These are phyloP conservation scores for sheep (Ovis aries) DNA, from an alignment of 2,113 vertebrate genomes.

Conservation along the genomic window DNA sequence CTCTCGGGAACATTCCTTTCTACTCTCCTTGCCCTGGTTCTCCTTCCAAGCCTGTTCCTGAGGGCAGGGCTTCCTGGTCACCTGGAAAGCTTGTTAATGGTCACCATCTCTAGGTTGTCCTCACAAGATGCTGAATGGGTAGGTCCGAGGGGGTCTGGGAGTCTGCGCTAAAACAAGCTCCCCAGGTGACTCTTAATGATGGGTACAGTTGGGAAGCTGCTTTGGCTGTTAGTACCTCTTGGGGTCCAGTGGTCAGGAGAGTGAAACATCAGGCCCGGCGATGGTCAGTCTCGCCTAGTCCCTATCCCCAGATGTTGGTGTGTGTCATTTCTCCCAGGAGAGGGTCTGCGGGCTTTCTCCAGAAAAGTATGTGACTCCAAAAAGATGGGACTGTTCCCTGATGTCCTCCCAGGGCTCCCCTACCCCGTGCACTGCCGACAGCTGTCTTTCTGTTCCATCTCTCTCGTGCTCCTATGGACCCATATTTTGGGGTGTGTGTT, in stretches of 20 bases:
- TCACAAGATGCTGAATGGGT: not conserved
- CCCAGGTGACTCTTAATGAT: not conserved
- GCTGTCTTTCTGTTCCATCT: not conserved
- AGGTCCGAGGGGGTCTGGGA: not conserved
- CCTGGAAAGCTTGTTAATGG: not conserved
- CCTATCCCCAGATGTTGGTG: not conserved
- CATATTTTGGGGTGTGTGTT: not conserved
- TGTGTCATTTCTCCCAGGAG: not conserved
- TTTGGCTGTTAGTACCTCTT: not conserved
- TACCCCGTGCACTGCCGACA: accelerated
- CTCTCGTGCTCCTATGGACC: not conserved
- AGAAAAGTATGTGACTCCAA: not conserved
- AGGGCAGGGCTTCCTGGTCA: no score
- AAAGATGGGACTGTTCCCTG: not conserved
- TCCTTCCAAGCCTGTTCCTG: not conserved
- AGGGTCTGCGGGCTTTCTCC: not conserved
- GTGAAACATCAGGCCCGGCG: accelerated
- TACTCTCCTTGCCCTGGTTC: not conserved
- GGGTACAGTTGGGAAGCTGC: not conserved
- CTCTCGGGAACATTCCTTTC: not conserved
- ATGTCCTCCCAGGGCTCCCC: not conserved
- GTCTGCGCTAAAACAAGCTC: not conserved
- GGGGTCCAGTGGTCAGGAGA: not conserved
- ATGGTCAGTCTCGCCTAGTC: not conserved
- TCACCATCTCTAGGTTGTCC: not conserved